Conservation (phyloP, 2,888 invertebrate genomes). For the Rhabditoides inermis region DNA sequence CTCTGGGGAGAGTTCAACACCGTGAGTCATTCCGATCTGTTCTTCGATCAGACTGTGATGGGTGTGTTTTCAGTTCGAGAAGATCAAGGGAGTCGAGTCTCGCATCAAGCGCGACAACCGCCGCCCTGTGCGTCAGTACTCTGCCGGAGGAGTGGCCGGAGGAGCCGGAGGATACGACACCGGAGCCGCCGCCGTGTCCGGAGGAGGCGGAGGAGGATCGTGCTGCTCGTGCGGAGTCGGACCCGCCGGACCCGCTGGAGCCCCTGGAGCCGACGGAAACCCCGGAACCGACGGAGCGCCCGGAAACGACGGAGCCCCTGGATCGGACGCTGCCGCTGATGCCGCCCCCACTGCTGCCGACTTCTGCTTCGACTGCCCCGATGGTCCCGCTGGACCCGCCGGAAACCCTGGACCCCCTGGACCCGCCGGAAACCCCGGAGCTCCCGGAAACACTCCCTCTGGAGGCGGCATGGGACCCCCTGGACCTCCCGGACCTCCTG, state of each 20-base stretch:
- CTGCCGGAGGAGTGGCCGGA: no score
- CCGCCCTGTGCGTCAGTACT: no score
- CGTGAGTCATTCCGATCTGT: no score
- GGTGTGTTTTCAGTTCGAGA: no score
- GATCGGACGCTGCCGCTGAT: conserved; percentile 21
- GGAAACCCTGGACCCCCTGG: conserved; percentile 38
- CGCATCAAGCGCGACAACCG: conserved; percentile 21
- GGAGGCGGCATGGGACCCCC: conserved; percentile 22
- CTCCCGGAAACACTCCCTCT: conserved; percentile 20
- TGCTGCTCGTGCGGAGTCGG: conserved; percentile 39
- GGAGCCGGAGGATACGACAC: no score
- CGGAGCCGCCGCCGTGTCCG: no score
- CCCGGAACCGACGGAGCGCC: conserved; percentile 31
- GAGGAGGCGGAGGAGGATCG: conserved; percentile 23
- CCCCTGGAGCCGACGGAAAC: conserved; percentile 34
- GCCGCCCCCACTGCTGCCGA: conserved; percentile 20
- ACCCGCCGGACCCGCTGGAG: conserved; percentile 36
- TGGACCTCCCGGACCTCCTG: conserved; percentile 35
- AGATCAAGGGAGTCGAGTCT: conserved; percentile 23
- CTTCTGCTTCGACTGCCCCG: conserved; percentile 41
- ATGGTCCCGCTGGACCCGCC: conserved; percentile 34
- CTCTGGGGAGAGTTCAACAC: conserved; percentile 39
- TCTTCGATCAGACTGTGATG: no score
- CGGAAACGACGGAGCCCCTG: conserved; percentile 22
- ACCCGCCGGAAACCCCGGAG: conserved; percentile 33